A percentile compares a stretch with the other conserved stretches of the same genome.
phyloP scores from a whole-genome alignment of 2,113 vertebrate species.

The Dryoscopus gambensis region DNA sequence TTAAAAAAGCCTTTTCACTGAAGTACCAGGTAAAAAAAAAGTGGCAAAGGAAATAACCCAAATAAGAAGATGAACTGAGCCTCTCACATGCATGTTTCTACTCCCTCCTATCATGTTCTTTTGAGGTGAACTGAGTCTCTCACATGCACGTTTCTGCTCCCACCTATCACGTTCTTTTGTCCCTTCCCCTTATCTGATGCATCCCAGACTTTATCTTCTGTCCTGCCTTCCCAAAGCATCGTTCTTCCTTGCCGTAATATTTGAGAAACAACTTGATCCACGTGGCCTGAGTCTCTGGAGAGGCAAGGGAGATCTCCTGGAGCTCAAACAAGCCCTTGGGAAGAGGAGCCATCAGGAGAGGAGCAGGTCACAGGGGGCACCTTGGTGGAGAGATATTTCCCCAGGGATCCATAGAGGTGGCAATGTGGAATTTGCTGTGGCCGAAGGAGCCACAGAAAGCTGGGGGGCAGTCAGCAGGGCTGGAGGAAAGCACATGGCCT shows the following conservation, averaged over 20 bases:
- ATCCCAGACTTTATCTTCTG: background rate
- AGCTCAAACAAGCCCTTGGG: background rate
- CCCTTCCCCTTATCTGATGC: background rate
- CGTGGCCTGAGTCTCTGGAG: background rate
- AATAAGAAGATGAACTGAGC: background rate
- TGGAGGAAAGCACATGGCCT: background rate
- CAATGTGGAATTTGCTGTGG: background rate
- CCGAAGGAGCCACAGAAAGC: background rate
- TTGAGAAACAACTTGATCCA: background rate
- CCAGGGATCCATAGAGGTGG: background rate
- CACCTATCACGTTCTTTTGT: background rate
- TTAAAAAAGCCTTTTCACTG: background rate
- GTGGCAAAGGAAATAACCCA: background rate
- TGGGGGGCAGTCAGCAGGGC: background rate
- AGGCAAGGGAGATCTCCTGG: background rate
- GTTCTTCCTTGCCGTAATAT: background rate
- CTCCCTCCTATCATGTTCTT: background rate
- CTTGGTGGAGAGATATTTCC: accelerated
- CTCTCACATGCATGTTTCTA: background rate
- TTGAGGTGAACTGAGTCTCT: no score
- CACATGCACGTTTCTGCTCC: background rate
- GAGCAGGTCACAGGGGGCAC: background rate
- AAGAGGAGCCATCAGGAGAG: background rate
- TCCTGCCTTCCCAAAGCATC: background rate
- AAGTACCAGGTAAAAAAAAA: background rate